Evolutionary conservation across 2,888 invertebrate genomes (phyloP).

Genomic region (Drosophila pegasa): DNA sequence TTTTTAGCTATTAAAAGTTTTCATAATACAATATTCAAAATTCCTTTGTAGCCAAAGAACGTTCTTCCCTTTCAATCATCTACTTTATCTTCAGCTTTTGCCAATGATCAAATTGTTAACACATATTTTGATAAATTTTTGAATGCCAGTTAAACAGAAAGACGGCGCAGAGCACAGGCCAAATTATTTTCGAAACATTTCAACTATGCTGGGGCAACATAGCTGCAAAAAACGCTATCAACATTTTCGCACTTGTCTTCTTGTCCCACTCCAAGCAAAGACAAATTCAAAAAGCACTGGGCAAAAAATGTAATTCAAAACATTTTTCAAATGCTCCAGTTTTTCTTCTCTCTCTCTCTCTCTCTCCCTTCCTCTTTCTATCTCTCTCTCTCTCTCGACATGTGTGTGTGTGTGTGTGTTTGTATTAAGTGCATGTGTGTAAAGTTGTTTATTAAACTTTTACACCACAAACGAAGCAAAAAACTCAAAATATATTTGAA

Average conservation of each 20-base stretch:
- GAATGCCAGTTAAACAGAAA: slow-evolving; percentile 10
- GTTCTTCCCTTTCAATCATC: background rate
- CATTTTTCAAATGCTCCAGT: slow-evolving; percentile 77
- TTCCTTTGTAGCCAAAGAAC: background rate
- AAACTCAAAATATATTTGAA: slow-evolving; percentile 30
- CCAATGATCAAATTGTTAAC: background rate
- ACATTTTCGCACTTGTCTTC: slow-evolving; percentile 69
- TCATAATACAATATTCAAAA: background rate
- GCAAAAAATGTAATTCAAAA: slow-evolving; percentile 69
- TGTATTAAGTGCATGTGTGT: slow-evolving; percentile 47
- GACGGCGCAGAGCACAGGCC: slow-evolving; percentile 3
- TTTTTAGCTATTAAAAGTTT: background rate
- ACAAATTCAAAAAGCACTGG: slow-evolving; percentile 38
- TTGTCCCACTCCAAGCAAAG: slow-evolving; percentile 49
- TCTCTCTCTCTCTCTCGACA: background rate
- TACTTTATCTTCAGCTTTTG: background rate
- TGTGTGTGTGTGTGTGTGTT: slow-evolving; percentile 14
- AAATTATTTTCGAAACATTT: slow-evolving; percentile 33
- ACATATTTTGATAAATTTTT: slow-evolving; percentile 10
- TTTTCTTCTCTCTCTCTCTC: slow-evolving; percentile 24
- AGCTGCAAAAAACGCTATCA: slow-evolving; percentile 57
- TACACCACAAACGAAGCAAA: slow-evolving; percentile 53
- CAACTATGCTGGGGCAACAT: slow-evolving; percentile 17
- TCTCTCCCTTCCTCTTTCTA: background rate
- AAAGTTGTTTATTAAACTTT: slow-evolving; percentile 76